Percentiles rank a stretch among this genome's conserved stretches.
Evolutionary conservation across 2,797 vertebrate genomes (phyloP).

Genomic region (Pampus argenteus): DNA sequence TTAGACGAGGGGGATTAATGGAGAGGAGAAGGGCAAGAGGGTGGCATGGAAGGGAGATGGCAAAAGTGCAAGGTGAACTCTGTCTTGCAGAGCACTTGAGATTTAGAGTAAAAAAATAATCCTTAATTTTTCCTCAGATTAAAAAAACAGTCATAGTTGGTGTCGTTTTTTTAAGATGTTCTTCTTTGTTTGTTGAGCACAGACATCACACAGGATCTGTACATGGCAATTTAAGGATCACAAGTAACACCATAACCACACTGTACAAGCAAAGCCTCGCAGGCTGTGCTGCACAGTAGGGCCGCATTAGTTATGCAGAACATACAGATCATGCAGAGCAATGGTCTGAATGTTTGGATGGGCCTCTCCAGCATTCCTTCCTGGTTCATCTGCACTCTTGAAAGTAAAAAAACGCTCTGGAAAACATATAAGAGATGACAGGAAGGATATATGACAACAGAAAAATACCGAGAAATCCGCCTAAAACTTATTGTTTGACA

Average conservation of each 20-base stretch:
- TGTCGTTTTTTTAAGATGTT: conserved; percentile 34
- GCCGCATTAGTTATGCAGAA: conserved; percentile 49
- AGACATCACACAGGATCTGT: conserved; percentile 42
- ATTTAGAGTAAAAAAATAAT: conserved; percentile 32
- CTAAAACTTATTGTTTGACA: background rate
- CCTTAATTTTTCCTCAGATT: conserved; percentile 32
- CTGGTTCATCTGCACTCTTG: conserved; percentile 46
- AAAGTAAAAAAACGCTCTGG: conserved; percentile 34
- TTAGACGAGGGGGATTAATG: conserved; percentile 44
- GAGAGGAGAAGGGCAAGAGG: conserved; percentile 29
- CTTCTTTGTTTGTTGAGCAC: conserved; percentile 39
- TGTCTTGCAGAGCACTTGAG: conserved; percentile 20
- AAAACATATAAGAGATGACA: conserved; percentile 18
- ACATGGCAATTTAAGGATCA: conserved; percentile 59
- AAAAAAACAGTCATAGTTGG: conserved; percentile 25
- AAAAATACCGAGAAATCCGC: background rate
- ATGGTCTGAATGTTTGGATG: conserved; percentile 66
- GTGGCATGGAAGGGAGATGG: conserved; percentile 45
- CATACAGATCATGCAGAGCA: conserved; percentile 55
- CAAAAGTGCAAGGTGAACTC: conserved; percentile 43
- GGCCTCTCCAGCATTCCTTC: conserved; percentile 74
- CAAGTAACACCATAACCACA: conserved; percentile 50
- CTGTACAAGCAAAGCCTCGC: conserved; percentile 26
- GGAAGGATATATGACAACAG: background rate
- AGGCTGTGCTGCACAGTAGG: conserved; percentile 29